Evolutionary conservation across 2,797 vertebrate genomes (phyloP), one percentile per base, ranked within the genome.

Genomic region (Danio kyathit): DNA sequence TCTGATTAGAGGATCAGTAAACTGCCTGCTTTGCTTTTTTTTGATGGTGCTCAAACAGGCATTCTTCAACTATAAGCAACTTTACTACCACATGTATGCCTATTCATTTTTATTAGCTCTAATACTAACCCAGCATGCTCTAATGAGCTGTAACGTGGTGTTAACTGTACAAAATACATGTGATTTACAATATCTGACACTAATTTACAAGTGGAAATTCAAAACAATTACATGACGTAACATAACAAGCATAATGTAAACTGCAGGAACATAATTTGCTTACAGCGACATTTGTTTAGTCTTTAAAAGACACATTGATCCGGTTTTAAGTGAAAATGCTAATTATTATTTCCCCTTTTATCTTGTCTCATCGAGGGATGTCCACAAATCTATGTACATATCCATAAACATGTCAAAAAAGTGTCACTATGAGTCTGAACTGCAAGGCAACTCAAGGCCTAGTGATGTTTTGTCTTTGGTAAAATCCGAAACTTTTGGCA

Each of bases 261-360:
- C 16, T 56, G 29, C 29, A 29, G 29, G 29, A 29, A 29, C 29
- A 29, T 29, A 29, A 29, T 29, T 29, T 29, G 29, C 3, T 1
- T 29, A 29, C 29, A 29, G 29, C 29, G 29, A 29, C 29, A 2
- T 76, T 56, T 14, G 10, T 38, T 8, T 56, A 76, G 66, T 38
- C 52, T 70, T 29, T 51, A 13, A 41, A 12, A 12, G 59, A 17
- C 19, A 13, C 56, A 54, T 21, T 38, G 21, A 74, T 52, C 43
- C 51, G 63, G 57, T 9, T 56, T 11, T 43, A 11, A 17, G 41
- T 64, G 40, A 75, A 70, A 80, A 71, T 21, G 60, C 16, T 56
- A 67, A 60, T 54, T 38, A 79, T 63, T 9, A 6, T n/a, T 41
- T 76, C 48, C 40, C 83, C 63, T 54, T 61, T 71, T 46, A 64